Conservation (phyloP, 2,113 vertebrate genomes). For the Oenanthe oenanthe region DNA sequence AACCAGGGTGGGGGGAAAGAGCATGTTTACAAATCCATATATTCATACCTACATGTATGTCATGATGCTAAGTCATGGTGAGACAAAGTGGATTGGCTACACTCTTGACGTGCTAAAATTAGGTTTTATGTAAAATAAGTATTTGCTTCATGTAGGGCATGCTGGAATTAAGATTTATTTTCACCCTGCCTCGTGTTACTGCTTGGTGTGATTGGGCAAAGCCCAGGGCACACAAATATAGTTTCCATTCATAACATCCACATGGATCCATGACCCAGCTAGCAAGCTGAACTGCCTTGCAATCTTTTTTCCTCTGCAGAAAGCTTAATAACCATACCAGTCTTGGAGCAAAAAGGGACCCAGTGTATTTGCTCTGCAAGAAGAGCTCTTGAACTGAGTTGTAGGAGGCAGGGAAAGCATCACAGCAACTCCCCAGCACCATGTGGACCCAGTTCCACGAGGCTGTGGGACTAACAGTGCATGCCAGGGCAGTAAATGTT, state of each 20-base stretch:
- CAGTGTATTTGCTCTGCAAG: background rate
- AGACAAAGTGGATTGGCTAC: slow-evolving; percentile 15
- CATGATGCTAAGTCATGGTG: background rate
- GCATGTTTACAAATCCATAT: background rate
- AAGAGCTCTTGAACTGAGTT: background rate
- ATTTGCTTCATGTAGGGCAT: slow-evolving; percentile 19
- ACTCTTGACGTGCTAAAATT: slow-evolving; percentile 16
- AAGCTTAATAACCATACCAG: background rate
- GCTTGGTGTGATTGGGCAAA: slow-evolving; percentile 26
- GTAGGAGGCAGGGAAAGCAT: background rate
- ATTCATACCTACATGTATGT: background rate
- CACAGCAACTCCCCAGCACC: background rate
- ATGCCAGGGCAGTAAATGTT: background rate
- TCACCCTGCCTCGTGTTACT: background rate
- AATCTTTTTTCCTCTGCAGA: slow-evolving; percentile 15
- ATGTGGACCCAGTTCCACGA: background rate
- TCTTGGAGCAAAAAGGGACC: background rate
- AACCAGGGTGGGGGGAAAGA: accelerated
- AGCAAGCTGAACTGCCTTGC: background rate
- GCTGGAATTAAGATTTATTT: slow-evolving; percentile 53
- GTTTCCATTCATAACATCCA: slow-evolving; percentile 37
- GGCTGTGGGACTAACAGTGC: background rate
- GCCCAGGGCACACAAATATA: slow-evolving; percentile 20
- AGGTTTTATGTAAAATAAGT: slow-evolving; percentile 46
- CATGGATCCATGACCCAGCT: slow-evolving; percentile 27